Conservation (phyloP, 2,113 vertebrate species). For the Rana temporaria region DNA sequence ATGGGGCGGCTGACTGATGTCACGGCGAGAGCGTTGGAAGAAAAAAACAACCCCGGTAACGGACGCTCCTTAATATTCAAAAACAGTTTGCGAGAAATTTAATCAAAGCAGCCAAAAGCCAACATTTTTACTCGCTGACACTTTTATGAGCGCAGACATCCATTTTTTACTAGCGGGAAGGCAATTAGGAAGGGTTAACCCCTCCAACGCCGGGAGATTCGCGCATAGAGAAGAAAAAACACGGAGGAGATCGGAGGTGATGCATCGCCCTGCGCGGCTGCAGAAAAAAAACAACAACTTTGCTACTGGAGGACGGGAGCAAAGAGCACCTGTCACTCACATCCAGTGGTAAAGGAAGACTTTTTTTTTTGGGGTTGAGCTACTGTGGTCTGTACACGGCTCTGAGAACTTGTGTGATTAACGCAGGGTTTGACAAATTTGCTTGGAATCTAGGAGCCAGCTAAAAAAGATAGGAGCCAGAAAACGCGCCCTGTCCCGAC, state of each 20-base stretch:
- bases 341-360: too few species aligned
- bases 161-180: slow-evolving; percentile 84
- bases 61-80: slow-evolving; percentile 88
- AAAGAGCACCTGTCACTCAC: neutral
- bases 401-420: too few species aligned
- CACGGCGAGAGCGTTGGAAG: slow-evolving; percentile 70
- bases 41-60: slow-evolving; percentile 67
- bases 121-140: slow-evolving; percentile 88
- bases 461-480: too few species aligned
- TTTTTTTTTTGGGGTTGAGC: too few species aligned
- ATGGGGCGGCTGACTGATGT: slow-evolving; percentile 77
- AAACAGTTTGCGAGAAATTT: slow-evolving; percentile 87
- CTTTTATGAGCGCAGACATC: slow-evolving; percentile 86
- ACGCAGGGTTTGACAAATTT: too few species aligned
- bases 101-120: slow-evolving; percentile 87
- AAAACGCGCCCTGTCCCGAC: too few species aligned
- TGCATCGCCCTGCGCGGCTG: too few species aligned
- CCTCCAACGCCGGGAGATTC: neutral
- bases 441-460: too few species aligned
- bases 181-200: slow-evolving; percentile 72
- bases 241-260: neutral
- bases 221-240: neutral
- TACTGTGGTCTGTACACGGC: too few species aligned
- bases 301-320: too few species aligned
- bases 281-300: neutral